Percentiles rank a stretch among this genome's conserved stretches.
Evolutionary conservation across 2,113 vertebrate genomes (phyloP).

Genomic region (Redunca redunca): DNA sequence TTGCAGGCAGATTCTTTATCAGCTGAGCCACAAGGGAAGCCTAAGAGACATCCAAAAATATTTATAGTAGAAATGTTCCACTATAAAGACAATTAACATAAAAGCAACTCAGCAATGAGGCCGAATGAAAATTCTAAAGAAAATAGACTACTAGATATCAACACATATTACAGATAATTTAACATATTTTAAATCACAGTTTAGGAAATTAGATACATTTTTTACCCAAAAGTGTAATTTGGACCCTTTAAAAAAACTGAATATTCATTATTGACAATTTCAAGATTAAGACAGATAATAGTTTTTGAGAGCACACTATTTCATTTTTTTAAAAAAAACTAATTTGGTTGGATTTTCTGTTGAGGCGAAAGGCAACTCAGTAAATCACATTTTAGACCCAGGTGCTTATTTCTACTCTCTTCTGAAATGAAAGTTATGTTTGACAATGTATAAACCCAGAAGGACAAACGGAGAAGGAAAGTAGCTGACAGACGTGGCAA

Average conservation of each 20-base stretch:
- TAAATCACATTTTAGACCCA: background rate
- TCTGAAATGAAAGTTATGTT: background rate
- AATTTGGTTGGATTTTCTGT: background rate
- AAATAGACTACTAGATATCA: background rate
- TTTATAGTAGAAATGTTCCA: background rate
- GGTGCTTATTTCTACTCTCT: background rate
- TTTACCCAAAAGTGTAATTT: background rate
- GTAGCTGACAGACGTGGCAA: background rate
- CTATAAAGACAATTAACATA: background rate
- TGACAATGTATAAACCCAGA: background rate
- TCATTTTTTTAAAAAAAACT: background rate
- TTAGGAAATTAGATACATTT: background rate
- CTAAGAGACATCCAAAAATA: background rate
- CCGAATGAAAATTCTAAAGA: background rate
- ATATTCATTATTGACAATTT: background rate
- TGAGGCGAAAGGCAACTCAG: background rate
- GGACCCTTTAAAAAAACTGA: background rate
- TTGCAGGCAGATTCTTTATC: background rate
- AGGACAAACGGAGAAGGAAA: background rate
- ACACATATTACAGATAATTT: background rate
- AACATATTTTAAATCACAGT: background rate
- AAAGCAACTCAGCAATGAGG: background rate
- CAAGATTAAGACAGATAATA: background rate
- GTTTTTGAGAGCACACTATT: background rate
- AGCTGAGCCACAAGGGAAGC: background rate